A percentile compares a stretch with the other conserved stretches of the same genome.
Evolutionary conservation across 2,888 invertebrate species (phyloP).

Genomic region (Corythucha ciliata): DNA sequence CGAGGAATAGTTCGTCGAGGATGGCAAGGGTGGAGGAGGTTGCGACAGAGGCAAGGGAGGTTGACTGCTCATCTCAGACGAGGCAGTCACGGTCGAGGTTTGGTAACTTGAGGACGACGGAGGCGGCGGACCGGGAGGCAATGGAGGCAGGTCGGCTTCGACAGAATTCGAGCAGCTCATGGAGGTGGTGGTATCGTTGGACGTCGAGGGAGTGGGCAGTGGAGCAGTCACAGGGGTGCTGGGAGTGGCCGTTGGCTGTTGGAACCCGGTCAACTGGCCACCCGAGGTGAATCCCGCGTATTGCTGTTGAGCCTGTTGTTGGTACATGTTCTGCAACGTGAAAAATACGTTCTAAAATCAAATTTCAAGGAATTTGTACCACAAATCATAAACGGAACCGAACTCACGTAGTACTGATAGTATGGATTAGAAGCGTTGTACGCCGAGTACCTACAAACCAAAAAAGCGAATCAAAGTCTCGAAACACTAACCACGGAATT

Average conservation of each 20-base stretch:
- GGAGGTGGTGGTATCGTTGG: slow-evolving; percentile 44
- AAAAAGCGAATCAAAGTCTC: background rate
- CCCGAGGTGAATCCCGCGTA: slow-evolving; percentile 16
- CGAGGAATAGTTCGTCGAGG: too few species aligned
- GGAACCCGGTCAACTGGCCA: slow-evolving; percentile 16
- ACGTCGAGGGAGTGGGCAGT: slow-evolving; percentile 42
- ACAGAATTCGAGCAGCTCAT: slow-evolving; percentile 13
- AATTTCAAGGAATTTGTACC: background rate
- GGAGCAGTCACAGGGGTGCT: slow-evolving; percentile 38
- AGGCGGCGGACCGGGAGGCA: slow-evolving; percentile 43
- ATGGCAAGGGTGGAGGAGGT: too few species aligned
- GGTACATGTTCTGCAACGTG: slow-evolving; percentile 4
- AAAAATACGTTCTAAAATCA: background rate
- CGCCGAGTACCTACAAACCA: slow-evolving; percentile 11
- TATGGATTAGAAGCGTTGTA: slow-evolving; percentile 13
- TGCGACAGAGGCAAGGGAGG: too few species aligned
- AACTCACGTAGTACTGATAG: slow-evolving; percentile 22
- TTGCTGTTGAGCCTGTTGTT: slow-evolving; percentile 14
- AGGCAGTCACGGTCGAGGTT: too few species aligned
- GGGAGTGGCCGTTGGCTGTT: slow-evolving; percentile 35
- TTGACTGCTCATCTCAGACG: too few species aligned
- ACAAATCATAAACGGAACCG: background rate
- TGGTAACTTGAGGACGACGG: slow-evolving; percentile 40
- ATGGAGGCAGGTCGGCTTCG: slow-evolving; percentile 44
- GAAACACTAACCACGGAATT: too few species aligned